Percentiles rank a stretch among this genome's conserved stretches.
These are phyloP conservation scores for Osmerus mordax DNA, from an alignment of 2,113 vertebrate species.

Conservation along the genomic window DNA sequence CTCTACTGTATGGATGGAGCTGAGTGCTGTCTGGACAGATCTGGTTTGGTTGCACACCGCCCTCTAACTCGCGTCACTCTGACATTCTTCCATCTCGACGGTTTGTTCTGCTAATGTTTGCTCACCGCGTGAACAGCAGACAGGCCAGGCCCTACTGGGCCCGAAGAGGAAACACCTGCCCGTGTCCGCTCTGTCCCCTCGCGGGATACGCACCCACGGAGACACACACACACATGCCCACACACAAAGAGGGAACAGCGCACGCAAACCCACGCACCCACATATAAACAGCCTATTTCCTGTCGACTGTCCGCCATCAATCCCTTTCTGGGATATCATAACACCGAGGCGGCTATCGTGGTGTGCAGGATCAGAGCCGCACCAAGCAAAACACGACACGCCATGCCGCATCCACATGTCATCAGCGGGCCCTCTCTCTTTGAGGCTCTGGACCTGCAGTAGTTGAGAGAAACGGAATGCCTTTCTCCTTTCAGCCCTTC, in stretches of 20 bases:
- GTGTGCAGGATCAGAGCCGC: constrained; percentile 5
- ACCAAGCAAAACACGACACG: constrained; percentile 25
- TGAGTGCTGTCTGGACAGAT: too few relatives aligned
- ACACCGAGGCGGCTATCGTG: constrained; percentile 26
- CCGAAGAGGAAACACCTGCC: constrained; percentile 70
- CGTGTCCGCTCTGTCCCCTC: constrained; percentile 30
- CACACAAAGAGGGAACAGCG: constrained; percentile 4
- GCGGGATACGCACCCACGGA: constrained; percentile 8
- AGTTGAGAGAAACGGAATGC: constrained; percentile 1
- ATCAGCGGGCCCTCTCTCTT: too few relatives aligned
- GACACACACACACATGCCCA: background rate
- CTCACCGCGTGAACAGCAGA: constrained; percentile 42
- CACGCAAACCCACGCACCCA: constrained; percentile 16
- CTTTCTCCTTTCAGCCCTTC: background rate
- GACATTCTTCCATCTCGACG: constrained; percentile 49
- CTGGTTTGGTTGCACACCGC: too few relatives aligned
- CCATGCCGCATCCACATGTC: too few relatives aligned
- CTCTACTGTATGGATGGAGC: too few relatives aligned
- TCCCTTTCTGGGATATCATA: constrained; percentile 42
- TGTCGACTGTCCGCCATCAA: constrained; percentile 16
- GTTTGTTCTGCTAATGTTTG: constrained; percentile 61
- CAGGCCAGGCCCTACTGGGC: constrained; percentile 49
- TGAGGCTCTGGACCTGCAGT: background rate
- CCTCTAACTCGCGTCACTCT: constrained; percentile 35
- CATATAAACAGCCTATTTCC: background rate